Conservation (phyloP, 2,888 invertebrate species). For the Nephrotoma guestfalica region DNA sequence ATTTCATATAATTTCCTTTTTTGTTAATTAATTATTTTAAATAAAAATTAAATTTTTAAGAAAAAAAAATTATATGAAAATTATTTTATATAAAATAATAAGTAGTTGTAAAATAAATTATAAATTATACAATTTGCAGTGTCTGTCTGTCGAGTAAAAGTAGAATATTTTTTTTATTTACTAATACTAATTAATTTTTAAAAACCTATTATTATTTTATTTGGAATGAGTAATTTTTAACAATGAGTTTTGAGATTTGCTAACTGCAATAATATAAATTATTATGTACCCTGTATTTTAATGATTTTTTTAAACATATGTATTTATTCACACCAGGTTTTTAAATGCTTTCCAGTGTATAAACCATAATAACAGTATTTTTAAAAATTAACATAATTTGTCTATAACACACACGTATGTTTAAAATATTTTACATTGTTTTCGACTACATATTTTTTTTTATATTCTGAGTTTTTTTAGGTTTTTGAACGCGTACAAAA, state of each 20-base stretch:
- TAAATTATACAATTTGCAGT: background rate
- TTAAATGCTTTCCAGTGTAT: background rate
- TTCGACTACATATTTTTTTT: background rate
- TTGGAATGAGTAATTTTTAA: background rate
- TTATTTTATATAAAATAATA: background rate
- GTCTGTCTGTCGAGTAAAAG: background rate
- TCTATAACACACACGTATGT: background rate
- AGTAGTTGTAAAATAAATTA: background rate
- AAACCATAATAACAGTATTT: background rate
- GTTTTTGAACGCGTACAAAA: background rate
- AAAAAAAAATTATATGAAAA: background rate
- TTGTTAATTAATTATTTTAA: background rate
- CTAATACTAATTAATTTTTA: background rate
- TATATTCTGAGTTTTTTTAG: background rate
- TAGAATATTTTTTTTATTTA: background rate
- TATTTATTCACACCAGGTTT: background rate
- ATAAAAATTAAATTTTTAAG: background rate
- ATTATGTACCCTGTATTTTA: background rate
- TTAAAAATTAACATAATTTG: background rate
- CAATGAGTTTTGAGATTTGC: background rate
- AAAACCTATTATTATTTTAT: background rate
- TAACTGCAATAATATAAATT: background rate
- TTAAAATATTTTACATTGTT: background rate
- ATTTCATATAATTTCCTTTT: background rate
- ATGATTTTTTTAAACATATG: background rate